These are phyloP conservation scores for Apis laboriosa DNA, from an alignment of 1,140 invertebrate species.

Conservation along the genomic window DNA sequence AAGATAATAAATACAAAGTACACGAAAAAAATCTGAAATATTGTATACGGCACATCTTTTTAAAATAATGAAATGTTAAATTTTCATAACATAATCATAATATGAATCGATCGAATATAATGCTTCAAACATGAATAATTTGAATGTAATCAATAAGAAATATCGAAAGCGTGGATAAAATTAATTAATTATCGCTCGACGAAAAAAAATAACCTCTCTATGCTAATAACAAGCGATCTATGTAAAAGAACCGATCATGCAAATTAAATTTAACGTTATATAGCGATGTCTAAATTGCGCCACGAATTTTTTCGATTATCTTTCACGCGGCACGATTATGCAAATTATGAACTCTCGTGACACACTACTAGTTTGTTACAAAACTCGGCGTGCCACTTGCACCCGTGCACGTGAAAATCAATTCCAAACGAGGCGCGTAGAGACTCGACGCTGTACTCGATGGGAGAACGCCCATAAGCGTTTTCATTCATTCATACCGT, in stretches of 20 bases:
- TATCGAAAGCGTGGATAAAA: no score
- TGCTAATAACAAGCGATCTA: neutral
- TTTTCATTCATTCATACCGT: slow-evolving; percentile 3
- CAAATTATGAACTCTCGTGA: neutral
- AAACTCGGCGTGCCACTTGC: neutral
- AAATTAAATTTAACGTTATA: neutral
- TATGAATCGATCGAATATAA: no score
- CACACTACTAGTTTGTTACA: neutral
- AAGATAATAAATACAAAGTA: no score
- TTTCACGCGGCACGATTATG: neutral
- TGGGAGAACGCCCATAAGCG: neutral
- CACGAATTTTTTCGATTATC: neutral
- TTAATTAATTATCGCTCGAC: no score
- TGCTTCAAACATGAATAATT: no score
- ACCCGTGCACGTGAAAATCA: neutral
- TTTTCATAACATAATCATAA: no score
- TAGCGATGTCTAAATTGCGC: neutral
- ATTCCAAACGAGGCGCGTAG: neutral
- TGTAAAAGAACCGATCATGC: neutral
- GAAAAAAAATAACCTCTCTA: no score
- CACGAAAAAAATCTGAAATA: no score
- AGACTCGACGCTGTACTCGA: neutral
- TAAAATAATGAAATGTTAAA: no score
- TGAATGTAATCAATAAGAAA: no score
- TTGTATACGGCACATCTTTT: no score